Base-by-base conservation (phyloP, 2,113 vertebrate genomes). In the Hyaena hyaena region DNA sequence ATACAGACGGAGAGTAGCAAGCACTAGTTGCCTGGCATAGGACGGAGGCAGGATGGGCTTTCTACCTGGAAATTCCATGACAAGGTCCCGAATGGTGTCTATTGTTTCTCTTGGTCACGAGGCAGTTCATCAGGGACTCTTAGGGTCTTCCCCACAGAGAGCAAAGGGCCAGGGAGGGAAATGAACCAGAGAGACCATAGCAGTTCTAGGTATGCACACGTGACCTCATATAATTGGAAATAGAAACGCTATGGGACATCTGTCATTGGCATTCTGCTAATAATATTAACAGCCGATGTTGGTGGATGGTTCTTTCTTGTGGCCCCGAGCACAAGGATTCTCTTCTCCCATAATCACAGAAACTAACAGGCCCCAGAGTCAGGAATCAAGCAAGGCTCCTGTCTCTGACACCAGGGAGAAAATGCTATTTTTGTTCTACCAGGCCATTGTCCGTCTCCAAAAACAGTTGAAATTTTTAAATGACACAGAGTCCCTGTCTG, bases 221-320 rank as follows among this genome's bases (percentile, higher is more conserved):
- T n/a, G 33, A 63, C 39, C 24, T n/a, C 33, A 0, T 11, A 0
- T 26, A 31, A 33, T 1, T 4, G 11, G 9, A 35, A 7, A 14
- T 45, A 8, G 45, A 73, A 26, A 28, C 5, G 12, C 43, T 0
- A 5, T 16, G 63, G 5, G 26, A n/a, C 28, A 0, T 9, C 7
- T 55, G 39, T 33, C 16, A 21, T 9, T 24, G 43, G 8, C 39
- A 6, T 16, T 48, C 65, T 69, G 43, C 10, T 14, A 7, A 3
- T 35, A 12, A 35, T 23, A 35, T 43, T 48, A 45, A 71, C 0
- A 77, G 81, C 66, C 65, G 4, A 2, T 11, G 3, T 33, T 28
- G 48, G 3, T 39, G 35, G 28, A n/a, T 10, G 50, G 19, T 45
- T 10, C 2, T 33, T 73, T 90, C 48, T 84, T 24, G 3, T 84